A percentile compares a stretch with the other conserved stretches of the same genome.
Evolutionary conservation across 2,797 vertebrate species (phyloP).

Genomic region (Natrix natrix): DNA sequence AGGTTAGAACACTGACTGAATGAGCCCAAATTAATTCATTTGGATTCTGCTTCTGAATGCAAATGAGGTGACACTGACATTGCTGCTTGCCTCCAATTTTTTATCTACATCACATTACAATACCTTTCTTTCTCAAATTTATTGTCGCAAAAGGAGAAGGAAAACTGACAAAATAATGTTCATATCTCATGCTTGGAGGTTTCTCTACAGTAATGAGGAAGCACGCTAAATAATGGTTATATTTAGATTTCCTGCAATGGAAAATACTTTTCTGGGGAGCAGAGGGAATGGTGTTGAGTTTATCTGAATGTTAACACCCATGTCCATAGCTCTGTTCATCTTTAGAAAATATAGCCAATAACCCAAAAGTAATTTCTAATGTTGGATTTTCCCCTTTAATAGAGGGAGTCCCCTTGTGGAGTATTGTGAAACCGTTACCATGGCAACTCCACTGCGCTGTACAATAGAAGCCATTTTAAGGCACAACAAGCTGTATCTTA

Average conservation of each 20-base stretch:
- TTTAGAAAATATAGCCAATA: neutral
- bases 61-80: neutral
- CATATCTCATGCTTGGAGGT: neutral
- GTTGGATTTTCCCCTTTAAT: too few species aligned
- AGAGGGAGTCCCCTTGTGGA: too few species aligned
- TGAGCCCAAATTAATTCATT: neutral
- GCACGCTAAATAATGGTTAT: neutral
- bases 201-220: neutral
- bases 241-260: neutral
- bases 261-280: neutral
- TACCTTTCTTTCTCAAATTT: neutral
- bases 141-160: neutral
- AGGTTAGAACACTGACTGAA: neutral
- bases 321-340: neutral
- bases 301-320: neutral
- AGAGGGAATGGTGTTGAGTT: neutral
- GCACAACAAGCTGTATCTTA: too few species aligned
- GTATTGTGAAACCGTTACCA: too few species aligned
- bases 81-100: neutral
- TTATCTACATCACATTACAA: neutral
- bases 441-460: too few species aligned
- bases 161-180: neutral
- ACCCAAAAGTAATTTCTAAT: too few species aligned
- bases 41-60: neutral
- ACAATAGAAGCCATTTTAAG: too few species aligned